These are phyloP conservation scores for Irena cyanogastra DNA, from an alignment of 2,113 vertebrate species.

Conservation along the genomic window DNA sequence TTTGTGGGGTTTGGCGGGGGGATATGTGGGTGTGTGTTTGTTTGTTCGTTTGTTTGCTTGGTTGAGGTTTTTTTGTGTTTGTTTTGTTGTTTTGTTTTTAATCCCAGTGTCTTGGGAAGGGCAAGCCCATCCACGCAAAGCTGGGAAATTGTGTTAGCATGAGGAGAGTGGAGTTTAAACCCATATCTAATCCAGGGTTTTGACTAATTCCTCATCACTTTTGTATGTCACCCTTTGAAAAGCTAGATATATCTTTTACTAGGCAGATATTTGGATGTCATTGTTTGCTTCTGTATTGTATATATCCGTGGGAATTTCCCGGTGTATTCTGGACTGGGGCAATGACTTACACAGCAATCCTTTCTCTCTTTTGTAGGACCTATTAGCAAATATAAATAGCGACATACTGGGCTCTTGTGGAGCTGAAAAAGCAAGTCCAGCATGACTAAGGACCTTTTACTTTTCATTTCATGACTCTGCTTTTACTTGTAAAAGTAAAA, in stretches of 20 bases:
- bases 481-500: slow-evolving; percentile 29
- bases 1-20: not conserved
- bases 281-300: slow-evolving; percentile 32
- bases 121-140: not conserved
- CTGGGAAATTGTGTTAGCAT: not conserved
- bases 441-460: slow-evolving; percentile 17
- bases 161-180: not conserved
- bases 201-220: not conserved
- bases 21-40: not conserved
- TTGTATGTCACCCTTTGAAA: not conserved
- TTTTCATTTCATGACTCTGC: slow-evolving; percentile 30
- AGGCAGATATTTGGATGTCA: not conserved
- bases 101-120: not conserved
- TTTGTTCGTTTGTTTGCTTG: not conserved
- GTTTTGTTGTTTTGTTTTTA: not conserved
- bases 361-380: not conserved
- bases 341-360: not conserved
- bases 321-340: not conserved
- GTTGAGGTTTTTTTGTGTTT: not conserved
- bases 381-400: not conserved
- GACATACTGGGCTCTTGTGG: not conserved
- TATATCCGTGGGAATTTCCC: slow-evolving; percentile 2
- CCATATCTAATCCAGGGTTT: not conserved
- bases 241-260: not conserved
- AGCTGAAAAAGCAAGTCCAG: slow-evolving; percentile 29